These are phyloP conservation scores for Dione juno DNA, from an alignment of 2,888 invertebrate species.

Conservation along the genomic window DNA sequence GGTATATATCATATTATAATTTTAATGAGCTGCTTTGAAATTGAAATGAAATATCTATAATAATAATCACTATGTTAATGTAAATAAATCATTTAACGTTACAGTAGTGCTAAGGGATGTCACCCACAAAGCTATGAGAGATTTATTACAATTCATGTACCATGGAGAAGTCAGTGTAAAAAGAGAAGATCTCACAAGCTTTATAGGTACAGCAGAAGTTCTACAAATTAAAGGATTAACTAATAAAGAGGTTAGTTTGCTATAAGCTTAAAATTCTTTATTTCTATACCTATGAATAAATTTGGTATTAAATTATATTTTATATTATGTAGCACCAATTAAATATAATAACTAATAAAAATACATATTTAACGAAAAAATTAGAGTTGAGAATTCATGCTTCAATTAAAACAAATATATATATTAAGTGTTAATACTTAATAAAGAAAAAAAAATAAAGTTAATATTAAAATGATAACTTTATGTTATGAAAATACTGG, in stretches of 20 bases:
- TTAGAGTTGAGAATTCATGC: too few relatives aligned
- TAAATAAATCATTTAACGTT: not conserved
- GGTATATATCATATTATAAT: slow-evolving; percentile 58
- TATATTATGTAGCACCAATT: not conserved
- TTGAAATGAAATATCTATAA: not conserved
- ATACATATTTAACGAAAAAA: too few relatives aligned
- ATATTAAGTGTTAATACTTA: too few relatives aligned
- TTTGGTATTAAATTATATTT: not conserved
- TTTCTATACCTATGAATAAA: not conserved
- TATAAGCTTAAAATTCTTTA: not conserved
- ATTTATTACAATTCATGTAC: slow-evolving; percentile 90
- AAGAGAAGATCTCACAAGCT: slow-evolving; percentile 88
- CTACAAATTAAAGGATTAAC: slow-evolving; percentile 89
- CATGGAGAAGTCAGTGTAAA: slow-evolving; percentile 90
- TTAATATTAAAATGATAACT: too few relatives aligned
- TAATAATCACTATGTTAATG: not conserved
- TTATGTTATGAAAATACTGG: too few relatives aligned
- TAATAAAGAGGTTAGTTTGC: slow-evolving; percentile 72
- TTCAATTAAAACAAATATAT: too few relatives aligned
- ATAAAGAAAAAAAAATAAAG: too few relatives aligned
- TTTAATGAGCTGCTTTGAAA: not conserved
- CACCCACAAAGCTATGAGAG: slow-evolving; percentile 87
- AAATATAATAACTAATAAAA: not conserved
- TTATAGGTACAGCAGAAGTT: slow-evolving; percentile 88
- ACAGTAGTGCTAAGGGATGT: slow-evolving; percentile 88